These are phyloP conservation scores for Tor tambroides DNA, from an alignment of 2,113 vertebrate species.

Conservation along the genomic window DNA sequence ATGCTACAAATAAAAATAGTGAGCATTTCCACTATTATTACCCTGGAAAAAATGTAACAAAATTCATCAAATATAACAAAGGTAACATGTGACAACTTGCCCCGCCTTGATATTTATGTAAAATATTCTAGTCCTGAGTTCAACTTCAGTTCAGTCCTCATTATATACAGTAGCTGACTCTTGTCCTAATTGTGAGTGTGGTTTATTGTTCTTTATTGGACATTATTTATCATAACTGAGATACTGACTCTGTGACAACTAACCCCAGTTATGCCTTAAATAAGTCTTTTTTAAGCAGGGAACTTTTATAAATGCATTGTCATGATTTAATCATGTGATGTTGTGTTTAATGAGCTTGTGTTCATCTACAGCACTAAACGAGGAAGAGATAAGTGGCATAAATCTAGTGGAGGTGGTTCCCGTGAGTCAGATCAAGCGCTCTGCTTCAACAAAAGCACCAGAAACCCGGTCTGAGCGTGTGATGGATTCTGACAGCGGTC, in stretches of 20 bases:
- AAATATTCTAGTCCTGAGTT: neutral
- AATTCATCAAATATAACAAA: neutral
- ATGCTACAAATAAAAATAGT: neutral
- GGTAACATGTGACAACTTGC: neutral
- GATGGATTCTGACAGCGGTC: constrained; percentile 48
- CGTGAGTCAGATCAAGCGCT: constrained; percentile 66
- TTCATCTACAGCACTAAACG: constrained; percentile 58
- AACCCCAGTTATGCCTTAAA: neutral
- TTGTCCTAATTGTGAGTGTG: neutral
- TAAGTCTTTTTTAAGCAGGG: no score
- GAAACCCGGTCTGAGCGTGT: constrained; percentile 60
- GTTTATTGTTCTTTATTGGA: neutral
- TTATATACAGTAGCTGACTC: neutral
- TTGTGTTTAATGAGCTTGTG: neutral
- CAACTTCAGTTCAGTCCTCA: neutral
- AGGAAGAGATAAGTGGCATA: constrained; percentile 60
- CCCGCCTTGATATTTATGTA: neutral
- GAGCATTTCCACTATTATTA: neutral
- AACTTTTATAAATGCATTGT: no score
- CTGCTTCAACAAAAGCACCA: constrained; percentile 58
- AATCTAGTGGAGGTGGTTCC: constrained; percentile 68
- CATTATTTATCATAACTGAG: neutral
- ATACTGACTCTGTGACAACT: neutral
- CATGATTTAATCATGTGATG: neutral
- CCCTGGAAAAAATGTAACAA: neutral